phyloP scores from a whole-genome alignment of 2,888 invertebrate species.

The Linnaemya tessellans region DNA sequence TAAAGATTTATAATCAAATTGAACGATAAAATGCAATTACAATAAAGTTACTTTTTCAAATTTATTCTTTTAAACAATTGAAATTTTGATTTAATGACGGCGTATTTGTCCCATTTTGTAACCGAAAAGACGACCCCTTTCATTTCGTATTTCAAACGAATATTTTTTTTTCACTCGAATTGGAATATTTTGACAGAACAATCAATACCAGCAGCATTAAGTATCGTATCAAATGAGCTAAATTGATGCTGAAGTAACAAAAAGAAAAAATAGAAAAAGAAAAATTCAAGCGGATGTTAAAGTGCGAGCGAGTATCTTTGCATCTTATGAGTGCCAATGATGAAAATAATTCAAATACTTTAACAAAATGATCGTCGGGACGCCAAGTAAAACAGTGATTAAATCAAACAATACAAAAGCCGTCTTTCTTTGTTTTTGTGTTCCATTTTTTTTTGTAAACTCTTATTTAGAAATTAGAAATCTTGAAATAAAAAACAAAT shows the following conservation, averaged over 20 bases:
- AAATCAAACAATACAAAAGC: conserved; percentile 17
- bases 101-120: conserved; percentile 26
- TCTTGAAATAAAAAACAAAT: conserved; percentile 5
- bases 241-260: conserved; percentile 43
- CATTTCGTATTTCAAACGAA: background rate
- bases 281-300: conserved; percentile 61
- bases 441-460: conserved; percentile 1
- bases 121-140: conserved; percentile 22
- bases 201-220: conserved; percentile 67
- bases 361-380: conserved; percentile 8
- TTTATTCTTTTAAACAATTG: conserved; percentile 25
- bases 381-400: background rate
- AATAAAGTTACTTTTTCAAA: conserved; percentile 13
- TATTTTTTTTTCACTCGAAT: conserved; percentile 33
- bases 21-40: conserved; percentile 68
- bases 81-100: conserved; percentile 47
- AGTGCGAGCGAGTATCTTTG: background rate
- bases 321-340: conserved; percentile 21
- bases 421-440: background rate
- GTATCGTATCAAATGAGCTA: conserved; percentile 45
- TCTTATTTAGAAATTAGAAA: conserved; percentile 12
- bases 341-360: conserved; percentile 19
- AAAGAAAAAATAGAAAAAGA: too few species aligned
- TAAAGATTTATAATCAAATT: conserved; percentile 58
- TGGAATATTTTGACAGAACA: conserved; percentile 67